Base-by-base conservation (phyloP, 2,797 vertebrate genomes). In the Enteromius unitaeniatus region DNA sequence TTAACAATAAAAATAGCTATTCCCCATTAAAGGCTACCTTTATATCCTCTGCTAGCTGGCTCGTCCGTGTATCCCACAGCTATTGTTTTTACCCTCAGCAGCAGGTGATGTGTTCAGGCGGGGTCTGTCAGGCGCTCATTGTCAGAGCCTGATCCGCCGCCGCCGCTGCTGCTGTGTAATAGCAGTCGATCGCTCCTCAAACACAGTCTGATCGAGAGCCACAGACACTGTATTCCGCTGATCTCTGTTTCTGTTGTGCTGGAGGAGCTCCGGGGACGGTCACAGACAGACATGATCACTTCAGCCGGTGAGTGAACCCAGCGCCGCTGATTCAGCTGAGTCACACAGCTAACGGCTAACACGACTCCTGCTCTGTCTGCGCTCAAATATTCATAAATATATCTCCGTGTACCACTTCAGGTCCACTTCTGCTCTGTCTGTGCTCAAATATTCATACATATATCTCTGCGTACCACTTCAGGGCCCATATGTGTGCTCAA, bases 271-370 rank as follows among this genome's bases (percentile, higher is more conserved):
- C 58, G 77, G 87, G 69, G 89, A 87, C 83, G 78, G 76, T 40
- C 85, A 64, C 86, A 42, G 42, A 85, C 85, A 86, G 78, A 88
- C 84, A 96, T 96, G 95, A 95, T 96, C 88, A 96, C 95, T 47
- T 96, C 95, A 73, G 95, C 95, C 75, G 95, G 95, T 96, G 90
- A 93, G 94, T 86, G 49, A n/a, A 7, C n/a, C 14, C 74, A 83
- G 86, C 78, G 83, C 88, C 89, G 91, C 93, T 94, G 92, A 94
- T 93, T 95, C 93, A 95, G 95, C 95, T 96, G 95, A 96, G 95
- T 96, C 95, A 96, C 95, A 95, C 49, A 73, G 93, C 89, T 88
- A 89, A 80, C 82, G 47, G 23, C 40, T 84, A 78, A 31, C 79
- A 23, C 34, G 11, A 34, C n/a, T 40, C 70, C 8, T 3, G 1